A percentile compares a stretch with the other conserved stretches of the same genome.
Conservation (phyloP, 2,888 invertebrate species). For the Drosophila koepferae region DNA sequence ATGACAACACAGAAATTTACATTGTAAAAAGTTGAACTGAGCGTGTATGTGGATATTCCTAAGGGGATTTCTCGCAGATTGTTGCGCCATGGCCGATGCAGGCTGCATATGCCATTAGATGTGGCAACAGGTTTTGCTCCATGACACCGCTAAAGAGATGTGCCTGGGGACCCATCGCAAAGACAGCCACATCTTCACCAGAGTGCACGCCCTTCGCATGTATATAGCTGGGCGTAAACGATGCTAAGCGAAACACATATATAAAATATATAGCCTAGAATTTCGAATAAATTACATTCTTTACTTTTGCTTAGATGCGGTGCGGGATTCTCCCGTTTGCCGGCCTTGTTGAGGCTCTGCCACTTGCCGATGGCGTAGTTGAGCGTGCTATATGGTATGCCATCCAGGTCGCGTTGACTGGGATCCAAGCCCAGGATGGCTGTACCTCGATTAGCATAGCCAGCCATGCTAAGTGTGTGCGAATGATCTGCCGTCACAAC, state of each 20-base stretch:
- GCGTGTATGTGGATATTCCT: neutral
- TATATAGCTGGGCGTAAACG: conserved; percentile 75
- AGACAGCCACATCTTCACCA: conserved; percentile 92
- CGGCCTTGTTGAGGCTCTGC: conserved; percentile 65
- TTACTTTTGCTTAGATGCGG: conserved; percentile 58
- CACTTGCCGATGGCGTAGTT: conserved; percentile 90
- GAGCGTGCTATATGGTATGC: conserved; percentile 88
- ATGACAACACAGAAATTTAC: conserved; percentile 38
- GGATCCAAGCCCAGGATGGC: conserved; percentile 86
- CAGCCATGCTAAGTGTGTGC: conserved; percentile 91
- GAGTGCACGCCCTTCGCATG: conserved; percentile 88
- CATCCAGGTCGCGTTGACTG: conserved; percentile 60
- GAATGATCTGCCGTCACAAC: conserved; percentile 92
- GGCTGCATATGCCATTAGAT: conserved; percentile 90
- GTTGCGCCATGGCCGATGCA: conserved; percentile 88
- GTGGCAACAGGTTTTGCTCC: conserved; percentile 92
- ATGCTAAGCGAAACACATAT: conserved; percentile 47
- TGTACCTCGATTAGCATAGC: conserved; percentile 88
- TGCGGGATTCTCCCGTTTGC: conserved; percentile 70
- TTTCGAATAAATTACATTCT: conserved; percentile 7
- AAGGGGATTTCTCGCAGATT: conserved; percentile 25
- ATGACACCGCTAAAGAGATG: conserved; percentile 92
- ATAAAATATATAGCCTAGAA: neutral
- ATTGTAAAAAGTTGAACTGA: conserved; percentile 11
- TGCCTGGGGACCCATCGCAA: conserved; percentile 91